Base-by-base conservation (phyloP, 2,888 invertebrate species). In the Liodrosophila aerea region DNA sequence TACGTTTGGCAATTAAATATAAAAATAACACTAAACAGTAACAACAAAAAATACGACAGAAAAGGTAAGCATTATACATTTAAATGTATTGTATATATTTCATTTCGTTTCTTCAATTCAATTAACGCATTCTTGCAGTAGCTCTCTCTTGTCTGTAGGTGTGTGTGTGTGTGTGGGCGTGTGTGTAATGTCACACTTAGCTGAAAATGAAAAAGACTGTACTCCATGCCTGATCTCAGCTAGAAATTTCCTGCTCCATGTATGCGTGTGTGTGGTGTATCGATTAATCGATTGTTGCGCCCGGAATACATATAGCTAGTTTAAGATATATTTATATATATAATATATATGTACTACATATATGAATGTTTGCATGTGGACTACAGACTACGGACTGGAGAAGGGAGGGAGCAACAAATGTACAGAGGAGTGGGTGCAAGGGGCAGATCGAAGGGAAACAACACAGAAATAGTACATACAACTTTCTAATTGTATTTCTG, bases 231-330 rank as follows among this genome's bases (percentile, higher is more conserved):
- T 49, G 45, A 63, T 54, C 46, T 49, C n/a, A n/a, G n/a, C n/a
- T n/a, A n/a, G n/a, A n/a, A n/a, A n/a, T n/a, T n/a, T n/a, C 1
- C 33, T 36, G 36, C 36, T 54, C 12, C 49, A 13, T 22, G 52
- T 63, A n/a, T 36, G 36, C 39, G 43, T 40, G 16, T 43, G 16
- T 33, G 39, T 43, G 18, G 34, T 44, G 40, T 58, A 54, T 40
- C 50, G 7, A 37, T 31, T 45, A 56, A 34, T 53, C 50, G 47
- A 36, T 45, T 16, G 73, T 64, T 82, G 61, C 71, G 57, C 75
- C 68, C 65, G 75, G 85, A 78, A 85, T 78, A 78, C 85, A 78
- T 68, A 85, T 68, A 85, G 62, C 78, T 78, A 78, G 51, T 77
- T 73, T 81, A 76, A 76, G 65, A 73, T 69, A 69, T 80, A 53